Percentiles rank a stretch among this genome's conserved stretches.
These are phyloP conservation scores for Pristionchus mayeri DNA, from an alignment of 2,888 invertebrate species.

Conservation along the genomic window DNA sequence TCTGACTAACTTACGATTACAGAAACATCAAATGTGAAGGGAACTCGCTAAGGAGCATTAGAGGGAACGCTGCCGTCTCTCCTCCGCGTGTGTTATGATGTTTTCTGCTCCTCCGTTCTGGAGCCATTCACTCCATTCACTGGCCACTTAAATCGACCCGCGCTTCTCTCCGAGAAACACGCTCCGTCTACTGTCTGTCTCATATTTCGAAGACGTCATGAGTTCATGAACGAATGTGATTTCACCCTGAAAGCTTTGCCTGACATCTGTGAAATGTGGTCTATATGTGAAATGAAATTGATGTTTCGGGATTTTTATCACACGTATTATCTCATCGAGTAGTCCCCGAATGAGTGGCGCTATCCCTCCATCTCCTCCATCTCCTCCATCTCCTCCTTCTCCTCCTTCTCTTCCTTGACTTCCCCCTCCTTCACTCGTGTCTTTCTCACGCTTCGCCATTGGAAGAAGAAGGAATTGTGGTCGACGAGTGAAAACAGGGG, in stretches of 20 bases:
- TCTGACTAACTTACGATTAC: neutral
- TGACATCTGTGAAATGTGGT: neutral
- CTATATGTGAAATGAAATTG: neutral
- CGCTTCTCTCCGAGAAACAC: neutral
- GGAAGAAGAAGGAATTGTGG: neutral
- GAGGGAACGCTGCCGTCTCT: neutral
- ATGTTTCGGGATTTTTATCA: too few relatives aligned
- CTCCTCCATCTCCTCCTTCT: neutral
- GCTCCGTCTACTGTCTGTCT: neutral
- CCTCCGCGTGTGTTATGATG: constrained; percentile 2
- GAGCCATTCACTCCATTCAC: neutral
- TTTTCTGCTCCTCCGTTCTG: constrained; percentile 18
- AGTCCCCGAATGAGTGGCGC: neutral
- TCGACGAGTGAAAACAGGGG: neutral
- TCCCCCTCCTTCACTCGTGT: neutral
- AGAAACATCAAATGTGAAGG: constrained; percentile 1
- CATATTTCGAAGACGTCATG: too few relatives aligned
- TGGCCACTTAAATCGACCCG: neutral
- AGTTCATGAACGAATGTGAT: neutral
- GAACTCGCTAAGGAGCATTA: constrained; percentile 13
- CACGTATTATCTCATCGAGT: too few relatives aligned
- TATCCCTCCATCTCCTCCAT: neutral
- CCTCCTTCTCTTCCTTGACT: neutral
- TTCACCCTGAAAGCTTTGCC: neutral
- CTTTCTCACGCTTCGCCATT: constrained; percentile 32